Percentiles rank a stretch among this genome's conserved stretches.
Evolutionary conservation across 1,140 invertebrate species (phyloP).

Genomic region (Daktulosphaira vitifoliae): DNA sequence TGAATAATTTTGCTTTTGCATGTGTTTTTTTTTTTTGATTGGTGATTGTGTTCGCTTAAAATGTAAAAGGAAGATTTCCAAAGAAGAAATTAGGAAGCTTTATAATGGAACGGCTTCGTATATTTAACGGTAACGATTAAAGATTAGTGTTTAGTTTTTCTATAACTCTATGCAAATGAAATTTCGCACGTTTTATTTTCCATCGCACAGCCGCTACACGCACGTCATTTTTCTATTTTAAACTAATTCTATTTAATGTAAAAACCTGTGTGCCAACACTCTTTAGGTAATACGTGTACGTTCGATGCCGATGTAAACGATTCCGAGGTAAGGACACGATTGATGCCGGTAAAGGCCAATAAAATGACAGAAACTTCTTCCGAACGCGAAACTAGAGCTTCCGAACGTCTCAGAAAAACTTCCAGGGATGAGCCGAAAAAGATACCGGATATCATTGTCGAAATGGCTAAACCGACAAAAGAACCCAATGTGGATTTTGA

Average conservation of each 20-base stretch:
- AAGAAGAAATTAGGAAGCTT: constrained; percentile 24
- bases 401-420: not conserved
- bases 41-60: constrained; percentile 29
- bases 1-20: constrained; percentile 30
- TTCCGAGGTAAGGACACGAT: not conserved
- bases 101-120: constrained; percentile 25
- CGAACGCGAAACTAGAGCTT: not conserved
- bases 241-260: not conserved
- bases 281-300: constrained; percentile 18
- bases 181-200: too few species aligned
- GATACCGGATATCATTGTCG: constrained; percentile 14
- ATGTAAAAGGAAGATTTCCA: constrained; percentile 28
- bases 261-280: too few species aligned
- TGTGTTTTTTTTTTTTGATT: too few species aligned
- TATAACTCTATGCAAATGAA: too few species aligned
- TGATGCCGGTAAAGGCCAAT: not conserved
- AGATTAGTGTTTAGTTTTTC: too few species aligned
- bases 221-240: too few species aligned
- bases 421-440: not conserved
- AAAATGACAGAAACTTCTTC: not conserved
- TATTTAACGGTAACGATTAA: constrained; percentile 18
- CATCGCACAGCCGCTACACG: too few species aligned
- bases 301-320: not conserved
- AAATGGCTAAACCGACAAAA: not conserved
- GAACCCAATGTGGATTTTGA: not conserved